phyloP scores from a whole-genome alignment of 2,888 invertebrate genomes.

The Zaprionus lineosus region DNA sequence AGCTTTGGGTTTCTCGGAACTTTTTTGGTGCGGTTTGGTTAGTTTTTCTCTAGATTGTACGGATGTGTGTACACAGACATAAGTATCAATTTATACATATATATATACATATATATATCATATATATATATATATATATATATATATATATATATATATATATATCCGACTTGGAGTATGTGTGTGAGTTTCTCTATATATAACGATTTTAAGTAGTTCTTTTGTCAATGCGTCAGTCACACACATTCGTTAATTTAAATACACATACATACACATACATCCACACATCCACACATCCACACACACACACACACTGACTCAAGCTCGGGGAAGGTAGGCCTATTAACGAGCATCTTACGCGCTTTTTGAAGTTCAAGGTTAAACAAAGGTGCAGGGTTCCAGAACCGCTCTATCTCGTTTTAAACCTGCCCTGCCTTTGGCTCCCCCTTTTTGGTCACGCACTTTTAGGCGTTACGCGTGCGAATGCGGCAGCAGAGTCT shows the following conservation, averaged over 20 bases:
- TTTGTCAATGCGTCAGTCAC: conserved; percentile 36
- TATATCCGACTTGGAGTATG: neutral
- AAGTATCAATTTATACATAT: neutral
- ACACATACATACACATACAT: conserved; percentile 27
- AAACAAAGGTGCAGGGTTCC: conserved; percentile 39
- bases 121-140: neutral
- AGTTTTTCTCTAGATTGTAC: conserved; percentile 6
- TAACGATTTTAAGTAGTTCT: conserved; percentile 35
- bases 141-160: neutral
- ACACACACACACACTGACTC: conserved; percentile 14
- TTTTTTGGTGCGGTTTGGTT: conserved; percentile 19
- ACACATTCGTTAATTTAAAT: conserved; percentile 39
- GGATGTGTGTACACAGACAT: neutral
- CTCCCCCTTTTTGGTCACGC: conserved; percentile 38
- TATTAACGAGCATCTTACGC: conserved; percentile 55
- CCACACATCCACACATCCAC: conserved; percentile 29
- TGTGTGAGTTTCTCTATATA: neutral
- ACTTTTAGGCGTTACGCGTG: conserved; percentile 25
- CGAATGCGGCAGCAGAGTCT: conserved; percentile 7
- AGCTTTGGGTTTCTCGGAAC: conserved; percentile 40
- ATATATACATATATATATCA: neutral
- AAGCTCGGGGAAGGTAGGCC: conserved; percentile 69
- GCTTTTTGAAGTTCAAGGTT: conserved; percentile 82
- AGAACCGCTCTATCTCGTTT: conserved; percentile 10
- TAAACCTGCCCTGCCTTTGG: conserved; percentile 54